Evolutionary conservation across 2,113 vertebrate genomes (phyloP), one percentile per base, ranked within the genome.

Genomic region (Ondatra zibethicus): DNA sequence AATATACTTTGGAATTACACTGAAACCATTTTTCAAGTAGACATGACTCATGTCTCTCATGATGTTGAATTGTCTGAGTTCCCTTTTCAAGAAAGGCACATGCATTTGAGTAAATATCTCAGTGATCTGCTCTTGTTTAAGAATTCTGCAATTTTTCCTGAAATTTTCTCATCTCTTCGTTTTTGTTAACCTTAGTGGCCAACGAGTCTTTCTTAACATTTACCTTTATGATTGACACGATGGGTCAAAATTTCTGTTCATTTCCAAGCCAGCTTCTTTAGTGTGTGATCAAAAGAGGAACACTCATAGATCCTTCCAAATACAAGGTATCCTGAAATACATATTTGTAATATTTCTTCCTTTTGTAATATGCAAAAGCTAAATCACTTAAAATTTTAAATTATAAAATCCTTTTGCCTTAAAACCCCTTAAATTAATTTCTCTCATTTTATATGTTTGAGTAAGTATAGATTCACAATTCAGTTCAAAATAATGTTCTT

Each of bases 41-140:
- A 27, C 10, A n/a, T 29, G 5, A 4, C 29, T 19, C 3, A 0
- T 5, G 1, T 13, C 1, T 2, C 11, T 6, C 36, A 19, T 25
- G 61, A 33, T 36, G 17, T 7, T 61, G 12, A 70, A 17, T 36
- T 13, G n/a, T 8, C 39, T 27, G 27, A 23, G 1, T 10, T 68
- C 39, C 31, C 45, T 45, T 19, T 93, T 70, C 27, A 45, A 66
- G 14, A 66, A 36, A 25, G 36, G 4, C 19, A 11, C 10, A 47
- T 45, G 17, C 2, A 58, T 47, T 55, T 36, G 45, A 7, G 4
- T 70, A 47, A 68, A 45, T 23, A 19, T 1, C 23, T 84, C 42
- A 77, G 42, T 7, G 12, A 27, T 33, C 17, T 36, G 8, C 4
- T 50, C 7, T 13, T 21, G 3, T 23, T 52, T 36, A 31, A 86